A percentile compares a stretch with the other conserved stretches of the same genome.
Evolutionary conservation across 2,797 vertebrate genomes (phyloP).

Genomic region (Gorsachius magnificus): DNA sequence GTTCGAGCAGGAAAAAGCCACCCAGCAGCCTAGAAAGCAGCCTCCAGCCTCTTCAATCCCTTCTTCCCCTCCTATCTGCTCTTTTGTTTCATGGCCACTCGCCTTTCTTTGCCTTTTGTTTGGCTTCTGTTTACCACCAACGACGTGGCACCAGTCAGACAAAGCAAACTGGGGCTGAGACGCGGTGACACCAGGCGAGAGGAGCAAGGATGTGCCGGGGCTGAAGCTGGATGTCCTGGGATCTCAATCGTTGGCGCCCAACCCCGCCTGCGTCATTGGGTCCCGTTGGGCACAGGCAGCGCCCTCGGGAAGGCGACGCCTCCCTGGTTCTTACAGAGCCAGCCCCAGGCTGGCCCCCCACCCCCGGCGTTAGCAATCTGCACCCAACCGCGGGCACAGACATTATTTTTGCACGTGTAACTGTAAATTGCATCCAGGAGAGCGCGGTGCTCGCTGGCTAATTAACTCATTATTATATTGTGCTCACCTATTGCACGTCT

Average conservation of each 20-base stretch:
- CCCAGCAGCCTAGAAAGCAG: neutral
- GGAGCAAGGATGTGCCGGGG: neutral
- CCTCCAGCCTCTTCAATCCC: neutral
- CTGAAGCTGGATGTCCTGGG: neutral
- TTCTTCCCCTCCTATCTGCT: neutral
- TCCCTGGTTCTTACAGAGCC: neutral
- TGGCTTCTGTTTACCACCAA: neutral
- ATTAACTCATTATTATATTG: neutral
- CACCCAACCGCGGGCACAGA: neutral
- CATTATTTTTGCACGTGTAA: neutral
- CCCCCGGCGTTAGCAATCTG: no score
- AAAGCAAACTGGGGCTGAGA: neutral
- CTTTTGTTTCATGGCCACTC: rapidly evolving
- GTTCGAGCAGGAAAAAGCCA: neutral
- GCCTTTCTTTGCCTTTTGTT: neutral
- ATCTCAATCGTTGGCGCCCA: rapidly evolving
- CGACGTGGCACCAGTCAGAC: neutral
- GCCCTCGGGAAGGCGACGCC: neutral
- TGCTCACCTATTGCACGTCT: neutral
- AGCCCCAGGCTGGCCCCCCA: neutral
- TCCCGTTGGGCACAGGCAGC: rapidly evolving
- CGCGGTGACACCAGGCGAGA: neutral
- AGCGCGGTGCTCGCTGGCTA: neutral
- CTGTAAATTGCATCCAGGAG: neutral
- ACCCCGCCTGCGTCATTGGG: rapidly evolving